Percentiles rank a stretch among this genome's conserved stretches.
phyloP scores from a whole-genome alignment of 1,140 invertebrate genomes.

The Aphelenchoides avenae region DNA sequence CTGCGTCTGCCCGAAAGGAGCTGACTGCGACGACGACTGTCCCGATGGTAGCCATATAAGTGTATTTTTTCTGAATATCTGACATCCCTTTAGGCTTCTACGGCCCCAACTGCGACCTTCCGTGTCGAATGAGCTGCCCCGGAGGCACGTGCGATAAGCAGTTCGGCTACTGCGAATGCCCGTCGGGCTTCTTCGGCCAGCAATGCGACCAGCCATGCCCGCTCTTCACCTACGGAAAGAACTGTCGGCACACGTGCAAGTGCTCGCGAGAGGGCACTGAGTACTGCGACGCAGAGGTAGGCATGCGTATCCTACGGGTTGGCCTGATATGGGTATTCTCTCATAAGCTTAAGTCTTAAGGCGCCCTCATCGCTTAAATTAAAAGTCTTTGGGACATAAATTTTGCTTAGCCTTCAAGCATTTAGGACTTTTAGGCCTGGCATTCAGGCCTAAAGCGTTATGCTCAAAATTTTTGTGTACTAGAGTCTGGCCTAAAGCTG shows the following conservation, averaged over 20 bases:
- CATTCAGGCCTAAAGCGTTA: no score
- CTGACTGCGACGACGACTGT: constrained; percentile 72
- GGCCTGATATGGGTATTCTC: constrained; percentile 60
- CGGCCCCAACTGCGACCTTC: constrained; percentile 44
- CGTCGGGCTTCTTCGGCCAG: constrained; percentile 75
- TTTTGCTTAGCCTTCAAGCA: no score
- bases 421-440: no score
- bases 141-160: constrained; percentile 72
- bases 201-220: constrained; percentile 67
- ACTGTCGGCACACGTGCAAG: constrained; percentile 47
- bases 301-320: no score
- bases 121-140: constrained; percentile 45
- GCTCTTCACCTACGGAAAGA: constrained; percentile 43
- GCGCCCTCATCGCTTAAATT: no score
- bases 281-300: constrained; percentile 66
- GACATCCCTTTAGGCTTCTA: constrained; percentile 49
- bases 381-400: no score
- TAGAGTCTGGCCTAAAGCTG: no score
- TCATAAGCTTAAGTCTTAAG: not conserved
- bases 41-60: constrained; percentile 28
- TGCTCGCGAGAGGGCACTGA: constrained; percentile 40
- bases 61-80: not conserved
- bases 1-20: constrained; percentile 78
- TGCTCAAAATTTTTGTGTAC: no score
- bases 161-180: constrained; percentile 79